Percentiles rank a stretch among this genome's conserved stretches.
phyloP scores from a whole-genome alignment of 2,113 vertebrate genomes.

The Trichechus manatus region DNA sequence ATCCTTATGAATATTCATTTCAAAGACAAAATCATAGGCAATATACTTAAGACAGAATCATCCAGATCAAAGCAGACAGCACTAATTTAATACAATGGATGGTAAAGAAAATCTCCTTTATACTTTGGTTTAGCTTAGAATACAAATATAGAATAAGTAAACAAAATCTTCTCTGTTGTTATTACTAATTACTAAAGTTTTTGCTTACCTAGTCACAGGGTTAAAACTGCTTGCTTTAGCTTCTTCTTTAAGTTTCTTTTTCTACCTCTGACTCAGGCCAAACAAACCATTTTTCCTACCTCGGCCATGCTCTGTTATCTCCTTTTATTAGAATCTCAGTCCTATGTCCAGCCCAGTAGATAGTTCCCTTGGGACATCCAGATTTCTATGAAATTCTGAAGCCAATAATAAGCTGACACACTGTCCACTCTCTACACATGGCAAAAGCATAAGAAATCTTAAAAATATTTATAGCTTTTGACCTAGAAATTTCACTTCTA shows the following conservation, averaged over 20 bases:
- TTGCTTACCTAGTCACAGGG: neutral
- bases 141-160: neutral
- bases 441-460: neutral
- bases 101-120: neutral
- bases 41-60: neutral
- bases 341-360: neutral
- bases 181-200: neutral
- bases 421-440: neutral
- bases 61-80: neutral
- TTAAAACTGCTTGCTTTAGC: neutral
- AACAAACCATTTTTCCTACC: neutral
- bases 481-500: slow-evolving; percentile 24
- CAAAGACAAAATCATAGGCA: neutral
- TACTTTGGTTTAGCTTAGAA: neutral
- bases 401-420: neutral
- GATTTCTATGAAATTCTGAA: neutral
- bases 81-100: neutral
- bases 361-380: neutral
- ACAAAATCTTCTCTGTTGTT: neutral
- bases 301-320: neutral
- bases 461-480: slow-evolving; percentile 27
- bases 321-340: slow-evolving; percentile 12
- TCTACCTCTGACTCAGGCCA: neutral
- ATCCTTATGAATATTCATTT: neutral
- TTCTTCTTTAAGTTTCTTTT: neutral